Conservation (phyloP, 1,140 invertebrate genomes). For the Metopolophium dirhodum region DNA sequence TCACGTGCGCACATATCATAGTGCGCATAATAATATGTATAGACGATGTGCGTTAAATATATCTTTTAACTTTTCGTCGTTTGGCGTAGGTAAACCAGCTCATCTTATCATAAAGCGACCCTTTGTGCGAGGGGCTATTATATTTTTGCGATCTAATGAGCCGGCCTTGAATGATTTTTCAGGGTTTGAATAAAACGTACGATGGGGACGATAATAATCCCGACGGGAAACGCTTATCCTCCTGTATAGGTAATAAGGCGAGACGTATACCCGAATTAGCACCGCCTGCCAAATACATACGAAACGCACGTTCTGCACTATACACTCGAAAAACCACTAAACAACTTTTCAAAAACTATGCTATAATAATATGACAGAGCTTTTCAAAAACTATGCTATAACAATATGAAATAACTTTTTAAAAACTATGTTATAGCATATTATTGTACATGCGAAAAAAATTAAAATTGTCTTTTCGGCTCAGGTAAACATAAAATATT, state of each 20-base stretch:
- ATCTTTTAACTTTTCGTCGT: not conserved
- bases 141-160: not conserved
- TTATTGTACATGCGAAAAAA: too few species aligned
- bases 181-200: not conserved
- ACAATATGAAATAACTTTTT: too few species aligned
- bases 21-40: too few species aligned
- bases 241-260: not conserved
- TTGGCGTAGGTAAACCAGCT: not conserved
- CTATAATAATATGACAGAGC: not conserved
- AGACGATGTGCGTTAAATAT: not conserved
- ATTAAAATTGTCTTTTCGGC: not conserved
- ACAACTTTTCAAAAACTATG: not conserved
- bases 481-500: too few species aligned
- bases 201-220: not conserved
- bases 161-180: not conserved
- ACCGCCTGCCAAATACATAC: not conserved
- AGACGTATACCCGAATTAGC: not conserved
- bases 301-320: not conserved
- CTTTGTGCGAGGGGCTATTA: not conserved
- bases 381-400: not conserved
- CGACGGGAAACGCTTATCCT: not conserved
- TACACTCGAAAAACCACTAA: not conserved
- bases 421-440: not conserved
- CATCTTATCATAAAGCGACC: not conserved
- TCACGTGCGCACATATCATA: not conserved